Percentiles rank a stretch among this genome's conserved stretches.
Evolutionary conservation across 2,113 vertebrate species (phyloP).

Genomic region (Myotis yumanensis): DNA sequence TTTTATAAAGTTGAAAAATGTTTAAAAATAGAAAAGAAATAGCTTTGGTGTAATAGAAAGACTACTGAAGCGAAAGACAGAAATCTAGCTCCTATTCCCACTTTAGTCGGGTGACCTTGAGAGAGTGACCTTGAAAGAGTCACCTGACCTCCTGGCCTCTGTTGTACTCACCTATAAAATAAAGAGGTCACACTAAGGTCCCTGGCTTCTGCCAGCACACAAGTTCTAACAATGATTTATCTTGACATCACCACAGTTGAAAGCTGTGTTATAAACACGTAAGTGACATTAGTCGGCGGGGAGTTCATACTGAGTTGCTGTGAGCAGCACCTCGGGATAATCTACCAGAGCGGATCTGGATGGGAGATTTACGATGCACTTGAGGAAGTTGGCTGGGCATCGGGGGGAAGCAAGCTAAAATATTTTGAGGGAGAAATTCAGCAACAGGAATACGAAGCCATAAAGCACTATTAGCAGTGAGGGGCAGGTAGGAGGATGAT

Average conservation of each 20-base stretch:
- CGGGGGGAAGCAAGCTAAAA: background rate
- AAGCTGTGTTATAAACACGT: background rate
- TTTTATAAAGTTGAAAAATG: background rate
- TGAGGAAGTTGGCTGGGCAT: background rate
- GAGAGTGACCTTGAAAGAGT: constrained; percentile 18
- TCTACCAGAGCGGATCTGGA: background rate
- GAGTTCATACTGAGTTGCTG: background rate
- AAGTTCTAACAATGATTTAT: constrained; percentile 2
- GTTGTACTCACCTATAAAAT: background rate
- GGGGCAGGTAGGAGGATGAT: background rate
- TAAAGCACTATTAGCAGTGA: constrained; percentile 13
- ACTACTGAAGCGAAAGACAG: background rate
- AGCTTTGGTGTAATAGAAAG: background rate
- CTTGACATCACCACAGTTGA: background rate
- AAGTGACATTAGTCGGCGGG: background rate
- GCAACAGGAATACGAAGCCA: background rate
- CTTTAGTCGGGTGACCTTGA: background rate
- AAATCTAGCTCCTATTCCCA: background rate
- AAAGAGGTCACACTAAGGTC: background rate
- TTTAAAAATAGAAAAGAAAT: background rate
- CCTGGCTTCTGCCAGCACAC: background rate
- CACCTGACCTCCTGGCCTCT: background rate
- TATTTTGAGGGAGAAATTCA: constrained; percentile 25
- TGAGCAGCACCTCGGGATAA: background rate
- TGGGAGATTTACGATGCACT: background rate